Conservation (phyloP, 2,888 invertebrate genomes). For the Caenorhabditis plicata region DNA sequence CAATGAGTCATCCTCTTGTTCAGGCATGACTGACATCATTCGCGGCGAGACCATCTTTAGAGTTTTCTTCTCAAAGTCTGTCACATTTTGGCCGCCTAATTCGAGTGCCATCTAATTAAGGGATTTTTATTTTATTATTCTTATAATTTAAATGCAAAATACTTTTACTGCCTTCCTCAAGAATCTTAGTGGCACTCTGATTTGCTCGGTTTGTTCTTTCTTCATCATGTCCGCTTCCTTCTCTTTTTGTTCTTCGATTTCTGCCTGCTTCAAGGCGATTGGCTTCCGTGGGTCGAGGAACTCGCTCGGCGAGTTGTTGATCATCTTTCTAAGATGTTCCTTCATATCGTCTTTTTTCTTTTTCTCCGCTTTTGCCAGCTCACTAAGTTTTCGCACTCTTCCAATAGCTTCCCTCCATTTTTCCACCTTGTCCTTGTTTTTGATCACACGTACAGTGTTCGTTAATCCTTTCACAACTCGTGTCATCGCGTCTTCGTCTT, state of each 20-base stretch:
- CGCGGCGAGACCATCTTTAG: conserved; percentile 58
- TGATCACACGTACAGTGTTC: conserved; percentile 39
- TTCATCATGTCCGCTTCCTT: conserved; percentile 26
- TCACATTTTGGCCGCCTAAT: conserved; percentile 55
- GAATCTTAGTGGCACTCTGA: conserved; percentile 50
- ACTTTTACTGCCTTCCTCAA: conserved; percentile 52
- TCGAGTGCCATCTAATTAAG: conserved; percentile 51
- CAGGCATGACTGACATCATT: conserved; percentile 58
- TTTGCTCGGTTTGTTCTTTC: conserved; percentile 38
- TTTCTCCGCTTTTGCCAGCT: conserved; percentile 38
- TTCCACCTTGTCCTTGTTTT: conserved; percentile 38
- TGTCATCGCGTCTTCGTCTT: conserved; percentile 38
- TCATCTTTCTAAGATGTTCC: conserved; percentile 40
- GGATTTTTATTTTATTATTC: no score
- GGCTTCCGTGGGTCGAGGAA: conserved; percentile 46
- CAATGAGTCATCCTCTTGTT: conserved; percentile 48
- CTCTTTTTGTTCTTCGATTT: conserved; percentile 35
- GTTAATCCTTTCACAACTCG: conserved; percentile 43
- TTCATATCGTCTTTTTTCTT: conserved; percentile 37
- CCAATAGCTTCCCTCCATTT: conserved; percentile 43
- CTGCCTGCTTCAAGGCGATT: conserved; percentile 30
- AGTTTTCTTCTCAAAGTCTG: conserved; percentile 61
- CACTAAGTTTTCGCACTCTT: conserved; percentile 39
- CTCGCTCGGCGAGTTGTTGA: conserved; percentile 48
- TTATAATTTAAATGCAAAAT: no score